Conservation (phyloP, 2,888 invertebrate species). For the Pyrgus malvae region DNA sequence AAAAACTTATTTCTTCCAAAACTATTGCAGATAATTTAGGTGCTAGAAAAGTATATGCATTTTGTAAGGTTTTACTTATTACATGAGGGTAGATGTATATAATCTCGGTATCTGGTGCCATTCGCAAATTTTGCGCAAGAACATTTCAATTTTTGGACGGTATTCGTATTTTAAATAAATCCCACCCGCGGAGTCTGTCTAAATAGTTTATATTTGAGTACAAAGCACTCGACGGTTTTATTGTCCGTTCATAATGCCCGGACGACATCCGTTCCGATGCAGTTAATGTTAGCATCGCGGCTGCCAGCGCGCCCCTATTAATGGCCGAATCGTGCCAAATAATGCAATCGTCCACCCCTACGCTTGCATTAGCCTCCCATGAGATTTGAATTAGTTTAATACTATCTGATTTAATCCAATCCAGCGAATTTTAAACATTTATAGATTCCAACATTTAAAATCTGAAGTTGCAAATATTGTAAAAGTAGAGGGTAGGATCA, state of each 20-base stretch:
- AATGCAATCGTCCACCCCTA: conserved; percentile 48
- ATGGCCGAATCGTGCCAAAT: conserved; percentile 70
- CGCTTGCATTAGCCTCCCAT: conserved; percentile 55
- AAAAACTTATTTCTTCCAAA: not conserved
- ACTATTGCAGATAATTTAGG: too few species aligned
- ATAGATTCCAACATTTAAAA: not conserved
- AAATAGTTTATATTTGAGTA: conserved; percentile 34
- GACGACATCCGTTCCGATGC: conserved; percentile 76
- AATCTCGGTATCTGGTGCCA: too few species aligned
- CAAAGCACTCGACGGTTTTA: conserved; percentile 60
- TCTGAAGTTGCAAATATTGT: not conserved
- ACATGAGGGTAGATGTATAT: not conserved
- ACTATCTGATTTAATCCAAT: conserved; percentile 11
- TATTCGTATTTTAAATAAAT: not conserved
- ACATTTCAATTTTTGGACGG: too few species aligned
- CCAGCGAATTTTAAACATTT: not conserved
- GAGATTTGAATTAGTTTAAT: conserved; percentile 37
- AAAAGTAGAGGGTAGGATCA: not conserved
- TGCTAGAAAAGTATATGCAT: too few species aligned
- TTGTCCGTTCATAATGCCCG: conserved; percentile 72
- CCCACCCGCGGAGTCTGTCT: not conserved
- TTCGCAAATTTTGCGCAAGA: not conserved
- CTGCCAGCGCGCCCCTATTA: conserved; percentile 67
- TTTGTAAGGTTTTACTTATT: too few species aligned
- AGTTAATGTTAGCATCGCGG: conserved; percentile 65